Base-by-base conservation (phyloP, 2,797 vertebrate species). In the Myoxocephalus aenaeus region DNA sequence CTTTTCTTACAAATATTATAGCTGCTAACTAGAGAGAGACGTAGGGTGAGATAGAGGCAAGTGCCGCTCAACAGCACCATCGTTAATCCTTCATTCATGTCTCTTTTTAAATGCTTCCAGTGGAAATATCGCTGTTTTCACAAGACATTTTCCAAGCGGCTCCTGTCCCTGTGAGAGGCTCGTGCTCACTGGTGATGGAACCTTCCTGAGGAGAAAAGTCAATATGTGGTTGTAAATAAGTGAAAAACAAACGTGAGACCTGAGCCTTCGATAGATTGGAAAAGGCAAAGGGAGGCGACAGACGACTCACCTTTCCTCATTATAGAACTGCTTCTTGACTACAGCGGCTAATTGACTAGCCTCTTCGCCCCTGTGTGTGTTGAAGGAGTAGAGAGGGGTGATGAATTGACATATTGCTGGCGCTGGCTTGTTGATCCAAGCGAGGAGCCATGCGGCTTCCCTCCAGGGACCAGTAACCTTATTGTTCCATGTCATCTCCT, bases 401-500 rank as follows among this genome's bases (percentile, higher is more conserved):
- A 90, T 91, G 86, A 90, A 92, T 88, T 94, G 92, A 93, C 89
- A 91, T 89, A 90, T 92, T 86, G 86, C 81, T 76, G 71, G 79
- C 77, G 54, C 86, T 86, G 76, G 91, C 86, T 90, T 89, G 90
- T 92, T 93, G 92, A 93, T 92, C 87, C 86, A 89, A 91, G 81
- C 89, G 90, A 87, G 82, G 86, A 90, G 73, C 75, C 86, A 83
- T 77, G 82, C 86, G 77, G 80, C 70, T 67, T 75, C 70, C 76
- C 92, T 86, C 91, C 70, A 71, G 92, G 91, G 93, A 92, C 85
- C 85, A 51, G 84, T 93, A 91, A 93, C 92, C 91, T 92, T 90
- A 92, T 93, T 92, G 91, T 89, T 92, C 86, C 88, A 81, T 94
- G 92, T 93, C 91, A 87, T 90, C 83, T 91, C 89, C 88, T 92